Conservation (phyloP, 2,888 invertebrate genomes). For the Plebejus anna region DNA sequence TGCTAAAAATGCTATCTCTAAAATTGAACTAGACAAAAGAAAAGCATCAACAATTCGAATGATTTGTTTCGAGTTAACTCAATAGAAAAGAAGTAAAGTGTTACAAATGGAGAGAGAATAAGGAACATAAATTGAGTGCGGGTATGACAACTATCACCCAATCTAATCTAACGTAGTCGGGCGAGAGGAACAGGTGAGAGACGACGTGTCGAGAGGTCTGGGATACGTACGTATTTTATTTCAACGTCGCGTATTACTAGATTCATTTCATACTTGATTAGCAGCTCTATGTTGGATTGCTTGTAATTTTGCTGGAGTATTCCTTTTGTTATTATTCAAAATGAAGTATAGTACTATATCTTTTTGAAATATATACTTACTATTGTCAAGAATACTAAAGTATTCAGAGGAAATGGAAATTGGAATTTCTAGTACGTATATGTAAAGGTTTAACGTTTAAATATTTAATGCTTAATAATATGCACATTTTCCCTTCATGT, state of each 20-base stretch:
- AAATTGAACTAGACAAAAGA: background rate
- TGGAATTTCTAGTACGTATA: background rate
- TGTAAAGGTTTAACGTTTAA: background rate
- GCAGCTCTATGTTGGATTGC: conserved; percentile 27
- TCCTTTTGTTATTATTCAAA: background rate
- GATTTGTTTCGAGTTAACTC: conserved; percentile 3
- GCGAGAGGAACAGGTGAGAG: conserved; percentile 44
- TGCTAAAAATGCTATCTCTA: too few species aligned
- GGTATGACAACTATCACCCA: conserved; percentile 44
- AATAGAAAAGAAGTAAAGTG: conserved; percentile 7
- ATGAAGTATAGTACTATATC: too few species aligned
- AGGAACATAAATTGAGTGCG: conserved; percentile 42
- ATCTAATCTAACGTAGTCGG: conserved; percentile 45
- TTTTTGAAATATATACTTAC: too few species aligned
- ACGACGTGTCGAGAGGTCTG: conserved; percentile 46
- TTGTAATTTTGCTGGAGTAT: conserved; percentile 14
- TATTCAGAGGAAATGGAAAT: background rate
- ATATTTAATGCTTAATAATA: background rate
- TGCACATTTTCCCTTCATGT: background rate
- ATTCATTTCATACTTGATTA: conserved; percentile 10
- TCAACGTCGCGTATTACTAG: conserved; percentile 40
- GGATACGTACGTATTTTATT: conserved; percentile 43
- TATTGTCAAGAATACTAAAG: background rate
- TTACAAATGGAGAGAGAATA: conserved; percentile 31
- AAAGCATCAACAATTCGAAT: background rate